These are phyloP conservation scores for Taxidea taxus DNA, from an alignment of 2,113 vertebrate species.

Conservation along the genomic window DNA sequence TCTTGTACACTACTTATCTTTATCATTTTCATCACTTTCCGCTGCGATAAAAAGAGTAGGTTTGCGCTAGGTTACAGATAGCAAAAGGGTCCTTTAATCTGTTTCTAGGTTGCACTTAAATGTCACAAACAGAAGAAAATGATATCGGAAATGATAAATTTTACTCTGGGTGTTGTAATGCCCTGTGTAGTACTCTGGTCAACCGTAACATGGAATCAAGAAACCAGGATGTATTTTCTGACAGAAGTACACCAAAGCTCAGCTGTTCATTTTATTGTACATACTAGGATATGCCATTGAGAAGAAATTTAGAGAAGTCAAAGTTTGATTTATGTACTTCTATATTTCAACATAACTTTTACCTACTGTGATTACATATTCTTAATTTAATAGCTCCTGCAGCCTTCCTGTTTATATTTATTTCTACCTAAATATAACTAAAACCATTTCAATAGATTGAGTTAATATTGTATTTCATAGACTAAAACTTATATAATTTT, in stretches of 20 bases:
- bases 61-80: not conserved
- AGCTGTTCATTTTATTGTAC: not conserved
- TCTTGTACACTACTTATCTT: not conserved
- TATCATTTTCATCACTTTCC: conserved; percentile 42
- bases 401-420: not conserved
- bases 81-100: not conserved
- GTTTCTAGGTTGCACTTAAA: not conserved
- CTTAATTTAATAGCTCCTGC: not conserved
- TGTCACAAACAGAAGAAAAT: conserved; percentile 7
- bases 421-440: not conserved
- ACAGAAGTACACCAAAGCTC: not conserved
- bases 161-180: not conserved
- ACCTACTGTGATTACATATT: not conserved
- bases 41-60: not conserved
- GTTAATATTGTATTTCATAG: not conserved
- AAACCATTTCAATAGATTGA: not conserved
- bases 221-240: not conserved
- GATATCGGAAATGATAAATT: not conserved
- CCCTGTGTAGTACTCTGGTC: not conserved
- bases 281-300: not conserved
- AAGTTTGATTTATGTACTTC: not conserved
- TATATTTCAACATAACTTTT: not conserved
- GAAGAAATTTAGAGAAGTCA: not conserved
- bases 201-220: not conserved
- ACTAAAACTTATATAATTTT: not conserved